A percentile compares a stretch with the other conserved stretches of the same genome.
phyloP scores from a whole-genome alignment of 2,888 invertebrate genomes.

The Hirtodrosophila alboralis region DNA sequence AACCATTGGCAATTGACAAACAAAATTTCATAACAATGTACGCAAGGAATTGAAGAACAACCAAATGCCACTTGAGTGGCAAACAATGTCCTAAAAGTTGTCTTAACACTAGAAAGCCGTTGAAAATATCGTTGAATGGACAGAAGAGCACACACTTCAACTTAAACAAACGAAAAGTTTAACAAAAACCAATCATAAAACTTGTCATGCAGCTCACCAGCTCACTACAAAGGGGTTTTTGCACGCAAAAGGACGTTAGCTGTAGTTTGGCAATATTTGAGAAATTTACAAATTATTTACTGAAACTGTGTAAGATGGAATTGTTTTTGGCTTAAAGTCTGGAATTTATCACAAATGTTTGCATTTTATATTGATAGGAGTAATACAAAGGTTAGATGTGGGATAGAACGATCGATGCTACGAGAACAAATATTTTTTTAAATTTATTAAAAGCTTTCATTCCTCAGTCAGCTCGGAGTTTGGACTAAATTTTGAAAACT shows the following conservation, averaged over 20 bases:
- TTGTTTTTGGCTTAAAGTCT: no score
- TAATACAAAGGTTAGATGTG: no score
- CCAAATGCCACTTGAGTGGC: constrained; percentile 24
- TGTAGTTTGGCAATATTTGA: constrained; percentile 12
- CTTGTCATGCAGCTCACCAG: no score
- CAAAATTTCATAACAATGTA: constrained; percentile 52
- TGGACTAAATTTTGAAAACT: no score
- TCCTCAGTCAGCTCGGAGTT: no score
- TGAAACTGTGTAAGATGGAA: no score
- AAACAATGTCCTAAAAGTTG: constrained; percentile 19
- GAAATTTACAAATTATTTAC: background rate
- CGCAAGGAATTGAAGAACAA: constrained; percentile 34
- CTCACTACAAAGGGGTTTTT: no score
- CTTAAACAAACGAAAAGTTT: constrained; percentile 6
- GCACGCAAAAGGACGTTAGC: background rate
- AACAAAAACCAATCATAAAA: constrained; percentile 3
- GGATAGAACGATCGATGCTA: no score
- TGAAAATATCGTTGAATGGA: background rate
- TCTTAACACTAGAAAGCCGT: constrained; percentile 33
- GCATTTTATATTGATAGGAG: no score
- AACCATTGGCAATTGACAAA: constrained; percentile 55
- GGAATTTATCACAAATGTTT: no score
- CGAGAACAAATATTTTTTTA: no score
- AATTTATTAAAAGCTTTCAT: no score
- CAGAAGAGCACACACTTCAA: constrained; percentile 15